A percentile compares a stretch with the other conserved stretches of the same genome.
These are phyloP conservation scores for Caranx melampygus DNA, from an alignment of 2,113 vertebrate genomes.

Conservation along the genomic window DNA sequence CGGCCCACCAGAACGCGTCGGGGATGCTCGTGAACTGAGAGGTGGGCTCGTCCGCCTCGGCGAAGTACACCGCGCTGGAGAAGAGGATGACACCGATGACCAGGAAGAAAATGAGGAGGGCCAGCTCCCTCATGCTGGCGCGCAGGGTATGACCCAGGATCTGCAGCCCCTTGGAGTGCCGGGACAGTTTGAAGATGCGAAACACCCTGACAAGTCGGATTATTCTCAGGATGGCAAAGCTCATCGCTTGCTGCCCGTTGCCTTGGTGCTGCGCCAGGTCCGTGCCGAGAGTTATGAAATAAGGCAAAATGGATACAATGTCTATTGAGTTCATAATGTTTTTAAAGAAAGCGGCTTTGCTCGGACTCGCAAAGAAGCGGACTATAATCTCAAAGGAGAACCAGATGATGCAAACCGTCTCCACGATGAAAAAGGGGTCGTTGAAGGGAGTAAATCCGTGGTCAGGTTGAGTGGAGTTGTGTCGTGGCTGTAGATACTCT, in stretches of 20 bases:
- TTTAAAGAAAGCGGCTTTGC: conserved; percentile 95
- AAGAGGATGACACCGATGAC: conserved; percentile 99
- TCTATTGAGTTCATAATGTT: conserved; percentile 99
- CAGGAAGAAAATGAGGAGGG: conserved; percentile 98
- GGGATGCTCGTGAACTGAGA: conserved; percentile 99
- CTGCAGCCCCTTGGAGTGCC: conserved; percentile 98
- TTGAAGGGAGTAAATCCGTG: conserved; percentile 94
- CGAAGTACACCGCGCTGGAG: conserved; percentile 99
- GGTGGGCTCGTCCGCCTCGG: conserved; percentile 94
- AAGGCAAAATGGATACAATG: conserved; percentile 99
- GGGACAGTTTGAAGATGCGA: conserved; percentile 98
- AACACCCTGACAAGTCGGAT: conserved; percentile 97
- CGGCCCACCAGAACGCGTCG: conserved; percentile 99
- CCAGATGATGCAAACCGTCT: conserved; percentile 99
- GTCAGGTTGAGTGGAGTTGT: conserved; percentile 85
- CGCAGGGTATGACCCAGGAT: conserved; percentile 97
- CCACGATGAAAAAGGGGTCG: conserved; percentile 98
- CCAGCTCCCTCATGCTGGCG: conserved; percentile 98
- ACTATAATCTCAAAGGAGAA: conserved; percentile 99
- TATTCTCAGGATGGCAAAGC: conserved; percentile 97
- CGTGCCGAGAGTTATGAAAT: conserved; percentile 98
- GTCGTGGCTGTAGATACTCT: conserved; percentile 85
- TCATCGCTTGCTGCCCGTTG: conserved; percentile 96
- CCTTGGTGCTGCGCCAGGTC: conserved; percentile 94
- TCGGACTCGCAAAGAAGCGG: conserved; percentile 96